phyloP scores from a whole-genome alignment of 2,113 vertebrate genomes.

The Takifugu bimaculatus region DNA sequence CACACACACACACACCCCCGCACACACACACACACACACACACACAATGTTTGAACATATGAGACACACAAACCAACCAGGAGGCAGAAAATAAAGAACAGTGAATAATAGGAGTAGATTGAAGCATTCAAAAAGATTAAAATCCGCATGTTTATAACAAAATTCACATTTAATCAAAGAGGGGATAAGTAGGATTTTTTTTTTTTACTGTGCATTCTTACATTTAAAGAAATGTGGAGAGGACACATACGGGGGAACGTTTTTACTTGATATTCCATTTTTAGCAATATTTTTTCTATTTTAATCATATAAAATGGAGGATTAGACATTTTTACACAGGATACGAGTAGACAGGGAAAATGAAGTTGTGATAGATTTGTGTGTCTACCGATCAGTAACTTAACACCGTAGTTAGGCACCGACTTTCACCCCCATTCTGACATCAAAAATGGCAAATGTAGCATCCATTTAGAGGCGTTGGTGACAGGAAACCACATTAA shows the following conservation, averaged over 20 bases:
- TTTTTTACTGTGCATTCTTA: constrained; percentile 56
- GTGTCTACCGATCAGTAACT: constrained; percentile 56
- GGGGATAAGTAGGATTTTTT: constrained; percentile 32
- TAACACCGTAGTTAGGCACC: constrained; percentile 43
- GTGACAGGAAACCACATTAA: constrained; percentile 32
- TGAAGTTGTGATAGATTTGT: constrained; percentile 45
- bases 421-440: constrained; percentile 48
- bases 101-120: constrained; percentile 2
- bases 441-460: constrained; percentile 32
- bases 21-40: neutral
- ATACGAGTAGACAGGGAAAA: constrained; percentile 42
- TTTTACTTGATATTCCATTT: constrained; percentile 73
- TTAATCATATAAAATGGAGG: constrained; percentile 46
- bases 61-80: constrained; percentile 39
- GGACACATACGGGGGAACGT: constrained; percentile 51
- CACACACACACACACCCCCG: constrained; percentile 6
- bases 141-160: constrained; percentile 56
- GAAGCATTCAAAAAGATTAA: constrained; percentile 24
- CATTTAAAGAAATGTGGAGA: constrained; percentile 54
- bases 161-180: constrained; percentile 48
- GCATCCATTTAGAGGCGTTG: constrained; percentile 13
- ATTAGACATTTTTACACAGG: constrained; percentile 58
- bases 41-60: too few relatives aligned
- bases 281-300: constrained; percentile 71
- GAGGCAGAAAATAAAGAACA: constrained; percentile 31